Evolutionary conservation across 1,140 invertebrate species (phyloP).

Genomic region (Archegozetes longisetosus): DNA sequence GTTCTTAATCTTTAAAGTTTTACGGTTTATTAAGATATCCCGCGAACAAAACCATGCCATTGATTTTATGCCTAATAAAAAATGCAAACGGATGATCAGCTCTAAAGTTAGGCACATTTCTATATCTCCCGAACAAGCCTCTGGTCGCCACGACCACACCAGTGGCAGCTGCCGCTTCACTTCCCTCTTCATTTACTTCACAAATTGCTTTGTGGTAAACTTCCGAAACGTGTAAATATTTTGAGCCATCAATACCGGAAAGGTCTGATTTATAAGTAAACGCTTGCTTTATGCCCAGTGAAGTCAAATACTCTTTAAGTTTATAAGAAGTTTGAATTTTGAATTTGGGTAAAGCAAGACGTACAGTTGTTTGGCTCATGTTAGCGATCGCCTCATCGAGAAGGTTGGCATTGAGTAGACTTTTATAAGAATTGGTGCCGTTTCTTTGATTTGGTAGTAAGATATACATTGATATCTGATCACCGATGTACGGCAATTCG

Average conservation of each 20-base stretch:
- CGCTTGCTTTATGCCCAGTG: conserved; percentile 4
- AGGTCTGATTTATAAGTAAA: conserved; percentile 10
- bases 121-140: not conserved
- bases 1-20: too few species aligned
- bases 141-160: not conserved
- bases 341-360: conserved; percentile 3
- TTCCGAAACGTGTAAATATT: conserved; percentile 9
- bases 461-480: not conserved
- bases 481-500: not conserved
- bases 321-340: not conserved
- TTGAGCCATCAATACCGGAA: not conserved
- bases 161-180: conserved; percentile 31
- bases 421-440: not conserved
- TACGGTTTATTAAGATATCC: conserved; percentile 28
- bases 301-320: not conserved
- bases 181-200: conserved; percentile 32
- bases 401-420: not conserved
- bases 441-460: not conserved
- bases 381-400: not conserved
- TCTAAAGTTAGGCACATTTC: conserved; percentile 37
- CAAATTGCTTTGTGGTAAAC: conserved; percentile 29
- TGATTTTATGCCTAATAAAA: conserved; percentile 43
- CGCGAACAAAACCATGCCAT: conserved; percentile 43
- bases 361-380: not conserved
- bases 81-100: conserved; percentile 54